phyloP scores from a whole-genome alignment of 2,888 invertebrate genomes.

The Mellilla xanthometata region DNA sequence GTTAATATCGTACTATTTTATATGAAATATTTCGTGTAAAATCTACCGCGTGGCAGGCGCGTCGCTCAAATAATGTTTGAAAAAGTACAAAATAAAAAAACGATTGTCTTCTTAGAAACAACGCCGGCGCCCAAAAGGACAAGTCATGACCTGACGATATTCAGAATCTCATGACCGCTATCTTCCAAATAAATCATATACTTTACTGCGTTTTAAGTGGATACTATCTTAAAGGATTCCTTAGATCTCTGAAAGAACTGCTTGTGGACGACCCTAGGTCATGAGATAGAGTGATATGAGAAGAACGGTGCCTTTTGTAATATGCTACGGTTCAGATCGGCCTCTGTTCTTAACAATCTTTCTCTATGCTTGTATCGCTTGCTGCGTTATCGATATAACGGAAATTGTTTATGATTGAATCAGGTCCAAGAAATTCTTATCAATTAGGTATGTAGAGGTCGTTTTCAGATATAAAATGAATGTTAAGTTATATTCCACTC shows the following conservation, averaged over 20 bases:
- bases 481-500: no score
- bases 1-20: no score
- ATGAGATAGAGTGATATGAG: constrained; percentile 43
- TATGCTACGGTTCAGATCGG: constrained; percentile 12
- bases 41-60: no score
- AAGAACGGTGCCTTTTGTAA: constrained; percentile 25
- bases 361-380: constrained; percentile 1
- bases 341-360: constrained; percentile 12
- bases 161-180: constrained; percentile 45
- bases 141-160: constrained; percentile 20
- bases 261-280: constrained; percentile 56
- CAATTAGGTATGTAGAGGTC: no score
- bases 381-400: not conserved
- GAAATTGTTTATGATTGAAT: constrained; percentile 6
- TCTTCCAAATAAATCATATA: constrained; percentile 66
- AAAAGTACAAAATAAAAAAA: not conserved
- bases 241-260: constrained; percentile 46
- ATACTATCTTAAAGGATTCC: constrained; percentile 64
- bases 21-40: no score
- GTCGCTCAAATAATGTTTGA: no score
- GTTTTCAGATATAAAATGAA: no score
- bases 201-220: constrained; percentile 70
- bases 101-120: constrained; percentile 8
- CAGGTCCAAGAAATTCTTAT: not conserved
- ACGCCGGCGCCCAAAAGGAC: constrained; percentile 18